Evolutionary conservation across 2,797 vertebrate genomes (phyloP), one percentile per base, ranked within the genome.

Genomic region (Hylomyscus alleni): DNA sequence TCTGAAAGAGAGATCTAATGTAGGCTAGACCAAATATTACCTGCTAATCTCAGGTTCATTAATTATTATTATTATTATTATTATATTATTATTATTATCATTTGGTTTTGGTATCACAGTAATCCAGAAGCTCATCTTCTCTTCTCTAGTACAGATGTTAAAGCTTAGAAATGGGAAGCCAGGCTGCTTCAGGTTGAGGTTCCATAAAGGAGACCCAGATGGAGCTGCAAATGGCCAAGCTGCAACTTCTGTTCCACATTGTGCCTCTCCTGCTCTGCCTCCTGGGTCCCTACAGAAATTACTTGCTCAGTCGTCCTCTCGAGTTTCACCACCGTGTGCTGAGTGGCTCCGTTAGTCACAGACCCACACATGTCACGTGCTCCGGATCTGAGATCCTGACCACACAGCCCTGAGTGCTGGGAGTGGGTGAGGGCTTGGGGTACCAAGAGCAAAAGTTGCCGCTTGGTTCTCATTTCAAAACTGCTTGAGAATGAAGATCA

Each of bases 401-500:
- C 90, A 4, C 92, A 80, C 50, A 34, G 90, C 78, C 73, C 72
- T 1, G 37, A 15, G 34, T 7, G 83, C 96, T 60, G 91, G 90
- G 96, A 77, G 92, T 58, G 83, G 56, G 65, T 65, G 90, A 95
- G 60, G 90, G 89, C 54, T 20, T 3, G 0, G 82, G 62, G n/a
- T 19, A 47, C 75, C 29, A 15, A 81, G 60, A 85, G 76, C 84
- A 19, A 17, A 91, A n/a, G 84, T 75, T 89, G 90, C 67, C 44
- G 65, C 67, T 3, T 11, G 60, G 67, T 89, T 98, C 90, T 98
- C 96, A 98, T 98, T 98, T 97, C 97, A 97, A 96, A 98, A 97
- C 96, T 90, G 81, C 91, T 85, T 78, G 50, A 84, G 76, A 54
- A 78, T 56, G 52, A 78, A 95, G 95, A 97, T 91, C 80, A 95